Conservation (phyloP, 2,797 vertebrate genomes). For the Dipus sagitta region DNA sequence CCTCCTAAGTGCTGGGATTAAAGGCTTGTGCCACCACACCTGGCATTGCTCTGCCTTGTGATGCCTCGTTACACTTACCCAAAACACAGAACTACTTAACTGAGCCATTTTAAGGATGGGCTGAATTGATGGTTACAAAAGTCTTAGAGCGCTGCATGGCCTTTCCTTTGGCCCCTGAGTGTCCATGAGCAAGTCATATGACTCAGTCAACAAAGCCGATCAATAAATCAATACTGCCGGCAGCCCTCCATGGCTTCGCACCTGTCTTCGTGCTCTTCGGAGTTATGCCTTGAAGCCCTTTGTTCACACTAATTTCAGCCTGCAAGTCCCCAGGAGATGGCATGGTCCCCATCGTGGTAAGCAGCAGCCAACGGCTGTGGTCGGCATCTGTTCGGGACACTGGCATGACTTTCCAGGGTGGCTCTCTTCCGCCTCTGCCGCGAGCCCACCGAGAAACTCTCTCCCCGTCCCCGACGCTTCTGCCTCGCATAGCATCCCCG, state of each 20-base stretch:
- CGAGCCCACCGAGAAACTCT: not conserved
- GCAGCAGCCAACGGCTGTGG: not conserved
- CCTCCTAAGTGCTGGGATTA: no score
- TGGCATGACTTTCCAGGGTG: not conserved
- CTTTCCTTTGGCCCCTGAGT: not conserved
- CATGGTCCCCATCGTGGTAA: not conserved
- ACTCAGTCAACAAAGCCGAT: not conserved
- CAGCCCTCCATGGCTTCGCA: not conserved
- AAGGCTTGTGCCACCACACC: no score
- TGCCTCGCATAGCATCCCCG: slow-evolving; percentile 21
- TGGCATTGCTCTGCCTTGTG: not conserved
- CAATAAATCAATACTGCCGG: not conserved
- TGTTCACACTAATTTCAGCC: not conserved
- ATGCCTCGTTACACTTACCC: not conserved
- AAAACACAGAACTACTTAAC: not conserved
- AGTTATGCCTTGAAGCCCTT: not conserved
- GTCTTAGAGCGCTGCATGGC: not conserved
- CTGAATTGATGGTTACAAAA: not conserved
- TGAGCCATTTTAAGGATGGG: not conserved
- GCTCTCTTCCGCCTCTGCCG: not conserved
- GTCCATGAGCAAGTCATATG: not conserved
- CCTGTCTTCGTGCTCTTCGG: not conserved
- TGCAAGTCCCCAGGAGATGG: not conserved
- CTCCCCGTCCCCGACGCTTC: not conserved
- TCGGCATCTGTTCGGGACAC: not conserved